These are phyloP conservation scores for Lethenteron reissneri DNA, from an alignment of 2,113 vertebrate genomes.

Conservation along the genomic window DNA sequence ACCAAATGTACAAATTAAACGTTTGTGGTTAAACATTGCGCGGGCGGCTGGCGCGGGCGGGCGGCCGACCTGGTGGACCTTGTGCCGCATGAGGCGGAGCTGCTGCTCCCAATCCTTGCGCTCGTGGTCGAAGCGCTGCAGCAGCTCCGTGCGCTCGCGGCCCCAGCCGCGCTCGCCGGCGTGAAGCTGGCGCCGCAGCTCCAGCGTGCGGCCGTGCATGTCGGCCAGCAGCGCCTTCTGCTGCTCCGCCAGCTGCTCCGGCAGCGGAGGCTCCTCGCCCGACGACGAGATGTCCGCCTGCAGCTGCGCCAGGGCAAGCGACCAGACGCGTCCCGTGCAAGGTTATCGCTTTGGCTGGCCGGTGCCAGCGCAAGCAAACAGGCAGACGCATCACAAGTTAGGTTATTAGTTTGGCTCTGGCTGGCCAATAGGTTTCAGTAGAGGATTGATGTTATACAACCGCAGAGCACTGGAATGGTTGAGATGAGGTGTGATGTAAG, in stretches of 20 bases:
- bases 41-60: too few relatives aligned
- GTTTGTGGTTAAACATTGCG: too few relatives aligned
- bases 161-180: slow-evolving; percentile 65
- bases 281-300: slow-evolving; percentile 22
- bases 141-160: slow-evolving; percentile 46
- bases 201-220: slow-evolving; percentile 49
- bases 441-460: too few relatives aligned
- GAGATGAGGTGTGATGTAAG: too few relatives aligned
- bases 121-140: slow-evolving; percentile 46
- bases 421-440: too few relatives aligned
- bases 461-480: too few relatives aligned
- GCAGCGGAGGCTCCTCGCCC: slow-evolving; percentile 18
- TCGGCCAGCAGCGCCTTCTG: slow-evolving; percentile 59
- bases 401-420: too few relatives aligned
- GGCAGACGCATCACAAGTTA: too few relatives aligned
- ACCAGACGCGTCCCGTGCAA: too few relatives aligned
- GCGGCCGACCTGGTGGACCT: slow-evolving; percentile 42
- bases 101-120: slow-evolving; percentile 51
- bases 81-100: slow-evolving; percentile 44
- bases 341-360: too few relatives aligned
- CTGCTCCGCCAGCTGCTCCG: slow-evolving; percentile 44
- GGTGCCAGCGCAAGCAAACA: too few relatives aligned
- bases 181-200: slow-evolving; percentile 70
- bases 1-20: too few relatives aligned
- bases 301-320: slow-evolving; percentile 17